Evolutionary conservation across 2,797 vertebrate species (phyloP).

Genomic region (Hozukius guyotensis): DNA sequence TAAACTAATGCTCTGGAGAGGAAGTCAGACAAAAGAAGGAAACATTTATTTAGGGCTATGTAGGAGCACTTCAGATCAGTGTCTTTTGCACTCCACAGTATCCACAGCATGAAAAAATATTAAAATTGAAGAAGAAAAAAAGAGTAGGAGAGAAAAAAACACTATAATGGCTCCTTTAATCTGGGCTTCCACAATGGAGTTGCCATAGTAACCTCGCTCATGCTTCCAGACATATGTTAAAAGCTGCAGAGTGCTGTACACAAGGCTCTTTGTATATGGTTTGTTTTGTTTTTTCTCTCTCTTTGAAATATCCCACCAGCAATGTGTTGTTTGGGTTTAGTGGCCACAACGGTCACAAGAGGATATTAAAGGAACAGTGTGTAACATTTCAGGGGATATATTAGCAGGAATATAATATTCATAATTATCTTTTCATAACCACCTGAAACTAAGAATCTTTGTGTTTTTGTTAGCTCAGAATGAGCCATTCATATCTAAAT

Average conservation of each 20-base stretch:
- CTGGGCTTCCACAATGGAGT: conserved; percentile 22
- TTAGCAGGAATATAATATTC: neutral
- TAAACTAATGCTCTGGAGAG: neutral
- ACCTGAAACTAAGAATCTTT: no score
- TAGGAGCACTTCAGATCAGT: neutral
- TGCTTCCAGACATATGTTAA: conserved; percentile 28
- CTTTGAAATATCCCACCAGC: conserved; percentile 13
- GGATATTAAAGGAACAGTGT: neutral
- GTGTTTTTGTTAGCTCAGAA: no score
- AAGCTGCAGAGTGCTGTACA: conserved; percentile 7
- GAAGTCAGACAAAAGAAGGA: neutral
- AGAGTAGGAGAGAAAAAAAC: neutral
- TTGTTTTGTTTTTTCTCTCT: neutral
- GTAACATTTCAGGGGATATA: neutral
- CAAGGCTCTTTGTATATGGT: neutral
- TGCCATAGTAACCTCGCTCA: conserved; percentile 43
- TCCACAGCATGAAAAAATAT: neutral
- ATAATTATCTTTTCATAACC: no score
- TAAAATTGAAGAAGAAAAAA: neutral
- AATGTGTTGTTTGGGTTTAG: neutral
- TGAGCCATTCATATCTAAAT: no score
- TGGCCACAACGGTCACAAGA: neutral
- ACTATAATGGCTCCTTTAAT: conserved; percentile 28
- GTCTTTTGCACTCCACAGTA: neutral
- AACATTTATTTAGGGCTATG: neutral